phyloP scores from a whole-genome alignment of 2,888 invertebrate genomes.

The Callyntrura guangdongensis region DNA sequence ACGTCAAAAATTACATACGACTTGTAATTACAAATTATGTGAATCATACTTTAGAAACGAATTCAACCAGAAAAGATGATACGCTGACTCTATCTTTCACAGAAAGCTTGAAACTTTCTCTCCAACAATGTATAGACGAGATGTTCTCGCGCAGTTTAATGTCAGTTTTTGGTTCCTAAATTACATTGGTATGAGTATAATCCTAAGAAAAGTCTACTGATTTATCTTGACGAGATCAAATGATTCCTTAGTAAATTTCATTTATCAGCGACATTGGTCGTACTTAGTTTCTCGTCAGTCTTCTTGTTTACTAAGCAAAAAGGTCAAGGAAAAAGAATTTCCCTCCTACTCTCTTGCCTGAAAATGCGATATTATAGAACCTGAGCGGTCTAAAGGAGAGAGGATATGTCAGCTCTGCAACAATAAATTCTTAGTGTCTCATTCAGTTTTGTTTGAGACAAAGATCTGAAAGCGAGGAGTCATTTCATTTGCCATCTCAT shows the following conservation, averaged over 20 bases:
- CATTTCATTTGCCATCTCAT: conserved; percentile 51
- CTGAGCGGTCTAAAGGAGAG: not conserved
- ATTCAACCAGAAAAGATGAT: no score
- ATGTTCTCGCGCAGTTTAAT: no score
- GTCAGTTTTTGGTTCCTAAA: not conserved
- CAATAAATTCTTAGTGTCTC: conserved; percentile 64
- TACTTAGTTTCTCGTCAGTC: conserved; percentile 65
- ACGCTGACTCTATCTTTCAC: no score
- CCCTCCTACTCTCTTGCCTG: conserved; percentile 7
- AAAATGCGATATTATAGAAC: not conserved
- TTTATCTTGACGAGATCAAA: conserved; percentile 59
- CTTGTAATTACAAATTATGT: no score
- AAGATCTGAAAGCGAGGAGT: conserved; percentile 66
- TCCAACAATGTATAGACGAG: no score
- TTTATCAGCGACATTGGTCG: conserved; percentile 60
- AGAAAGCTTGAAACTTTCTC: no score
- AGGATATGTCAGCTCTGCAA: conserved; percentile 35
- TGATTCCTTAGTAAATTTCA: conserved; percentile 56
- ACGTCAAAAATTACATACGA: no score
- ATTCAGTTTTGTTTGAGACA: conserved; percentile 62
- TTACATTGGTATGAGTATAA: conserved; percentile 37
- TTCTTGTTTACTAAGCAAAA: conserved; percentile 55
- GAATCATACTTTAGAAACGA: no score
- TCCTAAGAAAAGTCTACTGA: conserved; percentile 33
- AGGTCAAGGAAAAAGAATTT: conserved; percentile 53